Evolutionary conservation across 2,888 invertebrate species (phyloP), one percentile per base, ranked within the genome.

Genomic region (Amorpha juglandis): DNA sequence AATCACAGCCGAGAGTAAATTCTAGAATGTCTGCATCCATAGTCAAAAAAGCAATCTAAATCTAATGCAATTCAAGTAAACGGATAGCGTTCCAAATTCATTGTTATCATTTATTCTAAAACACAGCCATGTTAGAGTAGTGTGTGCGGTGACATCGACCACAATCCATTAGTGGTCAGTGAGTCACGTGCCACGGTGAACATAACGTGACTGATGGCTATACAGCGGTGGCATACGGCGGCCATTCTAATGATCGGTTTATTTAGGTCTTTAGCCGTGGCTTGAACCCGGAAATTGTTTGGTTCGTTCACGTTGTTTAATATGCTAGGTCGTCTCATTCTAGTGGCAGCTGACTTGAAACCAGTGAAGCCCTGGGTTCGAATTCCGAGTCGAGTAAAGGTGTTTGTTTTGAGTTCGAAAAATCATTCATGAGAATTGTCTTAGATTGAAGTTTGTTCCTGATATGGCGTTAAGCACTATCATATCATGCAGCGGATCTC

Each of bases 31-130:
- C 1, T 27, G 4, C 7, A 48, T 16, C 48, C 14, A 48, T 48
- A n/a, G 4, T 27, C 27, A 27, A 27, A 27, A 27, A 27, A 27
- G 1, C 4, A 16, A 48, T 48, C 55, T 16, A 55, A n/a, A 38
- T 35, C 55, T 35, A 55, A 55, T 38, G 35, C 35, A 35, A 55
- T 16, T 55, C 14, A 35, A 55, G 16, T 42, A 11, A 11, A 12
- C 58, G 19, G 19, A 58, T 12, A 42, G 42, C 38, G 42, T 58
- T 12, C 42, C 58, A 19, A 58, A 58, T 58, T 58, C 38, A 58
- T 58, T 58, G 58, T 58, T 38, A 58, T 58, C 58, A 58, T 58
- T 58, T 58, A 58, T 58, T 58, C 58, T 58, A 58, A 58, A 58
- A 38, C 19, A 58, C 16, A 58, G 58, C 19, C 58, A 38, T 42